These are phyloP conservation scores for Seira ritae DNA, from an alignment of 2,888 invertebrate species.

Conservation along the genomic window DNA sequence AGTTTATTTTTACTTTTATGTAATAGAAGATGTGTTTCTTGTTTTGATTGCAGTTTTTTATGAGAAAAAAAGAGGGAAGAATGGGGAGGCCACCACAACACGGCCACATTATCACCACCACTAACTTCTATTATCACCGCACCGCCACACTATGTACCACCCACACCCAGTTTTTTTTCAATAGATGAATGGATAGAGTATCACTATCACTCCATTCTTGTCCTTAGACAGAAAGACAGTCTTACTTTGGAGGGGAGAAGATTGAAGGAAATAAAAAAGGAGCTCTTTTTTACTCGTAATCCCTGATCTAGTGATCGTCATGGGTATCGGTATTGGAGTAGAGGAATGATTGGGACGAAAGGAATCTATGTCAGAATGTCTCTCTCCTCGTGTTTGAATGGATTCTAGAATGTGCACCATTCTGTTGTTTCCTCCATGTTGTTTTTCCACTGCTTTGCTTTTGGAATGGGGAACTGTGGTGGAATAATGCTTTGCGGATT, in stretches of 20 bases:
- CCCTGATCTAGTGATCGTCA: conserved; percentile 37
- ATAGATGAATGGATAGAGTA: neutral
- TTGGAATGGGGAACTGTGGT: neutral
- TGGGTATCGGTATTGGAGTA: neutral
- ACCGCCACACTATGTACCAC: neutral
- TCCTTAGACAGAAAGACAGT: neutral
- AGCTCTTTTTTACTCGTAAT: conserved; percentile 38
- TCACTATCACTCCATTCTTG: neutral
- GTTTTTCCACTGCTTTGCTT: too few relatives aligned
- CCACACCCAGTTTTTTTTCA: neutral
- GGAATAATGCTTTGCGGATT: neutral
- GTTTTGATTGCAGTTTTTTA: neutral
- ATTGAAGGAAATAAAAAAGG: neutral
- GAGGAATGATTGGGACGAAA: neutral
- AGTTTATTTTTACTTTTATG: conserved; percentile 2
- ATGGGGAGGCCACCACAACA: too few relatives aligned
- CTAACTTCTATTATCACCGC: neutral
- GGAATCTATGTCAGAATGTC: conserved; percentile 41
- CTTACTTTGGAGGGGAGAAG: neutral
- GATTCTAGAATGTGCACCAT: neutral
- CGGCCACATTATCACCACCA: neutral
- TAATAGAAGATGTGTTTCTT: conserved; percentile 1
- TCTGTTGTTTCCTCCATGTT: neutral
- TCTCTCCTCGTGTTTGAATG: too few relatives aligned
- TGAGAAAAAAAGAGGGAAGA: neutral